Conservation (phyloP, 2,113 vertebrate species). For the Hipposideros armiger region DNA sequence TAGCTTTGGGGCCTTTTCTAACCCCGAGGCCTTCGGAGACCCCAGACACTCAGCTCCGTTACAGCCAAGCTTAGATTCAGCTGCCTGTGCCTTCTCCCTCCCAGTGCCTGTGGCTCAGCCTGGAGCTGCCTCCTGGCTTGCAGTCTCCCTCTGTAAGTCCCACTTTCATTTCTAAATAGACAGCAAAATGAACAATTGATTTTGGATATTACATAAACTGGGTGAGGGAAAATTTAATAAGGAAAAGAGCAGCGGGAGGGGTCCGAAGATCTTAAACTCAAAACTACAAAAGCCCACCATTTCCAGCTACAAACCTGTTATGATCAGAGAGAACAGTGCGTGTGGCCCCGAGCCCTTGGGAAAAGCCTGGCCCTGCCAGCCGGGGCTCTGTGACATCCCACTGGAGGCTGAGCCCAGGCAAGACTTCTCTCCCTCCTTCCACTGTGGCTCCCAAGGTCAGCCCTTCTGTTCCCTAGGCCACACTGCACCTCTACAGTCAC, state of each 20-base stretch:
- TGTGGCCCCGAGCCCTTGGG: conserved; percentile 16
- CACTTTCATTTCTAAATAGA: conserved; percentile 84
- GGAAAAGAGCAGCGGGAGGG: conserved; percentile 64
- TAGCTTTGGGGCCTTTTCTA: conserved; percentile 19
- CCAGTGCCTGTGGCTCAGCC: conserved; percentile 66
- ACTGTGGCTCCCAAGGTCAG: neutral
- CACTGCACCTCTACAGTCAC: neutral
- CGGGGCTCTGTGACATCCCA: neutral
- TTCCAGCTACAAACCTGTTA: neutral
- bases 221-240: conserved; percentile 60
- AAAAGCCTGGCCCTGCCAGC: neutral
- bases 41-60: neutral
- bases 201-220: conserved; percentile 78
- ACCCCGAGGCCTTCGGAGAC: neutral
- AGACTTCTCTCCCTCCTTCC: neutral
- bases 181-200: conserved; percentile 85
- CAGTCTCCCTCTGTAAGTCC: conserved; percentile 79
- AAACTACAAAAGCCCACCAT: conserved; percentile 52
- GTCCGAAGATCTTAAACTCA: conserved; percentile 62
- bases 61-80: conserved; percentile 2
- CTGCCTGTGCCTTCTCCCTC: too few species aligned
- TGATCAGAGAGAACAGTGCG: neutral
- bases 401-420: neutral
- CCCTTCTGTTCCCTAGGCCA: neutral
- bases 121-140: conserved; percentile 79